Evolutionary conservation across 2,113 vertebrate species (phyloP).

Genomic region (Ciconia boyciana): DNA sequence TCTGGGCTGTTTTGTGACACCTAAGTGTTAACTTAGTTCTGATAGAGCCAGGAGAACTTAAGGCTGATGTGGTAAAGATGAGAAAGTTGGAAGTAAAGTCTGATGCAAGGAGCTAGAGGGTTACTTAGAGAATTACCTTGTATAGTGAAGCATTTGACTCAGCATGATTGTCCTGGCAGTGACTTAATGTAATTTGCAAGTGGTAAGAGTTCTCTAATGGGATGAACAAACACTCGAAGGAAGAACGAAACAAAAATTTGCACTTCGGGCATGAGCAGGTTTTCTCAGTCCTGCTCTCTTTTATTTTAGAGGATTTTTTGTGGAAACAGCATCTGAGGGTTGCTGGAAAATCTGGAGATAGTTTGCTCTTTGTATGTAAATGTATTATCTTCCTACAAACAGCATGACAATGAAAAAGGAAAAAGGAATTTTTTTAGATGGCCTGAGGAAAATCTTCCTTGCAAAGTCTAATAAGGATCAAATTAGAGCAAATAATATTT

Average conservation of each 20-base stretch:
- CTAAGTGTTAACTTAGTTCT: accelerated
- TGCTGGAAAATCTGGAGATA: background rate
- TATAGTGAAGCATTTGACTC: background rate
- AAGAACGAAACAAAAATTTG: background rate
- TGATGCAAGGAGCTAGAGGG: background rate
- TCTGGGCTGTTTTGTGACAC: background rate
- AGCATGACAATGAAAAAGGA: background rate
- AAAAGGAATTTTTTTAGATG: background rate
- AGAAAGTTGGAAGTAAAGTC: background rate
- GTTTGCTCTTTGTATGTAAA: conserved; percentile 1
- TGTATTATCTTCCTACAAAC: background rate
- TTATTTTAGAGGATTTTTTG: background rate
- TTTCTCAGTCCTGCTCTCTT: background rate
- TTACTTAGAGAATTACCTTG: background rate
- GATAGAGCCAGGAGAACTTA: background rate
- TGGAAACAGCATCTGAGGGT: background rate
- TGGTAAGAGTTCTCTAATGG: background rate
- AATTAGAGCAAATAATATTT: conserved; percentile 30
- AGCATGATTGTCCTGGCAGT: background rate
- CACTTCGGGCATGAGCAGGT: background rate
- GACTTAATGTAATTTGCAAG: background rate
- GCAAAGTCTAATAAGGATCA: conserved; percentile 25
- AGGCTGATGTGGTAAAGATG: background rate
- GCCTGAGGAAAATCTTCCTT: conserved; percentile 12
- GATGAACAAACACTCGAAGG: background rate